phyloP scores from a whole-genome alignment of 2,888 invertebrate species.

The Pammene fasciana region DNA sequence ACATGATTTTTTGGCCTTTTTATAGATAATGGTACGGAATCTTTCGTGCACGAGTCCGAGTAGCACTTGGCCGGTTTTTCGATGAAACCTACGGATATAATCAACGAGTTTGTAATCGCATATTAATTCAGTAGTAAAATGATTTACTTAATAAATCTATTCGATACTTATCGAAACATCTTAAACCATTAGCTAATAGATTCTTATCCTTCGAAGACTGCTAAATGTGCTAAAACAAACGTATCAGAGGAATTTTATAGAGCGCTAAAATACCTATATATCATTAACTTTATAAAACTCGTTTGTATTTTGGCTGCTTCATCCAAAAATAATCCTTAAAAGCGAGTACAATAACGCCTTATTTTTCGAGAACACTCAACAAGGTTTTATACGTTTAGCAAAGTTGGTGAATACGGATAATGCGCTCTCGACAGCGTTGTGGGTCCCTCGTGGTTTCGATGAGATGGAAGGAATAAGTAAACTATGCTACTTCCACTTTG shows the following conservation, averaged over 20 bases:
- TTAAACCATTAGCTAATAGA: not conserved
- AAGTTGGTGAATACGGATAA: conserved; percentile 10
- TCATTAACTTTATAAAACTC: not conserved
- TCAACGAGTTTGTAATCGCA: too few species aligned
- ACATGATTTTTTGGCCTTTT: too few species aligned
- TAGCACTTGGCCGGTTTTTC: too few species aligned
- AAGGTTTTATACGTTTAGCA: not conserved
- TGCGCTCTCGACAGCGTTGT: conserved; percentile 11
- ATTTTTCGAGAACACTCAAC: not conserved
- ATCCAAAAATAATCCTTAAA: not conserved
- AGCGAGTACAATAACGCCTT: not conserved
- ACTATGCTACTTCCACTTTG: conserved; percentile 17
- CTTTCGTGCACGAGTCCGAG: too few species aligned
- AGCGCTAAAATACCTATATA: not conserved
- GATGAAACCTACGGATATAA: too few species aligned
- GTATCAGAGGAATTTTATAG: not conserved
- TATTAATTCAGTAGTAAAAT: too few species aligned
- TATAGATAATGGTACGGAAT: too few species aligned
- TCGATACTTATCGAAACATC: too few species aligned
- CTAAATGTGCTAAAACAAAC: not conserved
- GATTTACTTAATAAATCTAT: too few species aligned
- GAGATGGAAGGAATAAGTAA: conserved; percentile 18
- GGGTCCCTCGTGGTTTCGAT: not conserved
- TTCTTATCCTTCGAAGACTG: not conserved
- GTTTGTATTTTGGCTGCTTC: not conserved